Base-by-base conservation (phyloP, 2,113 vertebrate genomes). In the Neofelis nebulosa region DNA sequence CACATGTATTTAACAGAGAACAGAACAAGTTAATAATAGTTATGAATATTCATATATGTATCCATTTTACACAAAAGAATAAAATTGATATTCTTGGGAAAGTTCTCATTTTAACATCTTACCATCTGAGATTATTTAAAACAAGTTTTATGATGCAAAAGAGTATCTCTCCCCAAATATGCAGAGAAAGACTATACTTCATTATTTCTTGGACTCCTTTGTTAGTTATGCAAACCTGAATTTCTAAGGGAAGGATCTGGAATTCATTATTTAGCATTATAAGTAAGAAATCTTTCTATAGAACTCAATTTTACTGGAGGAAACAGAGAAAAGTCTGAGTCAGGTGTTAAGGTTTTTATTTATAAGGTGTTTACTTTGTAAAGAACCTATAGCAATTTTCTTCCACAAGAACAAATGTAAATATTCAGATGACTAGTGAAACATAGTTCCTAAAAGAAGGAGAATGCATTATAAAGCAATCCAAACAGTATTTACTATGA, bases 191-290 rank as follows among this genome's bases (percentile, higher is more conserved):
- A 86, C 79, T 21, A 84, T 13, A 89, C 33, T 79, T 80, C 86
- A 69, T 76, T 68, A 81, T 68, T 80, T 85, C 33, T 61, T 81
- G 36, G n/a, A 57, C 11, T 90, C 13, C 7, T 93, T 91, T 74
- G 74, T 66, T 96, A 55, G 10, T 87, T 81, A 50, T 27, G 15
- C 41, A 50, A 86, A 86, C 45, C 50, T 94, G 29, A 91, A 91
- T 55, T 71, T 93, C 84, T 92, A 85, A 74, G 19, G 5, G 16
- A 65, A 92, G 4, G 10, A 12, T 84, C 78, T 89, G 13, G 23
- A 97, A 55, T 89, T 69, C 11, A 92, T 93, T 92, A 91, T 85
- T 63, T 91, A 45, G 25, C 45, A 73, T 81, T 81, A 66, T 48
- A 91, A 74, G 55, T 29, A 80, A 96, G 41, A 89, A 81, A 7